A percentile compares a stretch with the other conserved stretches of the same genome.
These are phyloP conservation scores for Echeneis naucrates DNA, from an alignment of 2,797 vertebrate species.

Conservation along the genomic window DNA sequence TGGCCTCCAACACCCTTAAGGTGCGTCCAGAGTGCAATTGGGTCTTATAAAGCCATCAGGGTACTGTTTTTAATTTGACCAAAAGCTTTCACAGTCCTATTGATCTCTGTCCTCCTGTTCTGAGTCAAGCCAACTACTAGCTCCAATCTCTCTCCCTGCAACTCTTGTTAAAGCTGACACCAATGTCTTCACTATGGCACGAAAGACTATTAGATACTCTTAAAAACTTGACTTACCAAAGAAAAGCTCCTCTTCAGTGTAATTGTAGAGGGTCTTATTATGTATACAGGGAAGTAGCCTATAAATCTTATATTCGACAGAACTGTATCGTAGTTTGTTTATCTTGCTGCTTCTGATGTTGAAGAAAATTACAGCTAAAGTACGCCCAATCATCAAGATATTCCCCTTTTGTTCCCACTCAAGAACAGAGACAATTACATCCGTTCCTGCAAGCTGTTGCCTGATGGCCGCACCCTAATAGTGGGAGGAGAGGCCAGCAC, in stretches of 20 bases:
- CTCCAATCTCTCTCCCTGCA: constrained; percentile 14
- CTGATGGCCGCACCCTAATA: constrained; percentile 95
- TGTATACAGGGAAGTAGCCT: background rate
- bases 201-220: constrained; percentile 11
- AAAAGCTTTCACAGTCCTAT: constrained; percentile 74
- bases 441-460: constrained; percentile 97
- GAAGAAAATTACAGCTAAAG: background rate
- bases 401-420: constrained; percentile 10
- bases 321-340: background rate
- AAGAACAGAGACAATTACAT: constrained; percentile 98
- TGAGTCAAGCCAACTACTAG: constrained; percentile 56
- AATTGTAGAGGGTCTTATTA: constrained; percentile 9
- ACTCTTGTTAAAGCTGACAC: constrained; percentile 69
- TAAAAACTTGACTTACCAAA: constrained; percentile 39
- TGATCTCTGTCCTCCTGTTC: constrained; percentile 70
- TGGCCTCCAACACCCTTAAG: constrained; percentile 63
- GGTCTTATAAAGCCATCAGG: constrained; percentile 79
- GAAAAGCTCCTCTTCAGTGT: constrained; percentile 31
- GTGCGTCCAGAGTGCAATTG: constrained; percentile 73
- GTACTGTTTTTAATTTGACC: constrained; percentile 82
- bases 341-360: background rate
- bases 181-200: constrained; percentile 61
- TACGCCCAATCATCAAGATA: background rate
- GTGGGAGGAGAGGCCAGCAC: constrained; percentile 97
- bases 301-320: constrained; percentile 4